Percentiles rank a stretch among this genome's conserved stretches.
Conservation (phyloP, 2,797 vertebrate species). For the Momotus momota region DNA sequence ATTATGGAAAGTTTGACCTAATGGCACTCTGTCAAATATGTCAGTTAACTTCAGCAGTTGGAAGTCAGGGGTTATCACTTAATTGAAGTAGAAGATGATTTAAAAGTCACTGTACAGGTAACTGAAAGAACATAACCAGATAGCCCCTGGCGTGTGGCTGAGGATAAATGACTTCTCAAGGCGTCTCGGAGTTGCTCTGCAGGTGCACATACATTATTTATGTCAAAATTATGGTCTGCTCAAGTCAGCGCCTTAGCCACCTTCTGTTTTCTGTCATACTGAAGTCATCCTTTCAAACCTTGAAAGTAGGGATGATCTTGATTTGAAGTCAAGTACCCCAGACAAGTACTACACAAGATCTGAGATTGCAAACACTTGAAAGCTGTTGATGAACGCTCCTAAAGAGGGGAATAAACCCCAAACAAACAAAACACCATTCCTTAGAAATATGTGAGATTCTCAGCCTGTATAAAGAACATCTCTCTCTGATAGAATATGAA, state of each 20-base stretch:
- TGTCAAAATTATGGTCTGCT: not conserved
- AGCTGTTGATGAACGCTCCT: not conserved
- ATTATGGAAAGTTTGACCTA: not conserved
- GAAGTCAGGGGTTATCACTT: accelerated
- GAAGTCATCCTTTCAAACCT: not conserved
- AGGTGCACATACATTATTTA: not conserved
- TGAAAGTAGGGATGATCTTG: not conserved
- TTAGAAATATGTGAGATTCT: not conserved
- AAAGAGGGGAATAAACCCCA: not conserved
- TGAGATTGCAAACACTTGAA: not conserved
- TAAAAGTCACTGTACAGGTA: accelerated
- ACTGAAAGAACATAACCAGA: not conserved
- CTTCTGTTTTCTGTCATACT: not conserved
- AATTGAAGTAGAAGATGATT: not conserved
- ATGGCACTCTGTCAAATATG: not conserved
- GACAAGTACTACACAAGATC: not conserved
- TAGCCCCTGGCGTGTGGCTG: not conserved
- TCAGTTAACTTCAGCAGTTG: not conserved
- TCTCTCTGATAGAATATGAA: not conserved
- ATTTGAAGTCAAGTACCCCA: not conserved
- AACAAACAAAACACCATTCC: not conserved
- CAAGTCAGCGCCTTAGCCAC: not conserved
- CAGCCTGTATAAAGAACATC: not conserved
- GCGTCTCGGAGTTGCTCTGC: not conserved
- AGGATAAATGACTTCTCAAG: not conserved